Evolutionary conservation across 2,113 vertebrate species (phyloP).

Genomic region (Meriones unguiculatus): DNA sequence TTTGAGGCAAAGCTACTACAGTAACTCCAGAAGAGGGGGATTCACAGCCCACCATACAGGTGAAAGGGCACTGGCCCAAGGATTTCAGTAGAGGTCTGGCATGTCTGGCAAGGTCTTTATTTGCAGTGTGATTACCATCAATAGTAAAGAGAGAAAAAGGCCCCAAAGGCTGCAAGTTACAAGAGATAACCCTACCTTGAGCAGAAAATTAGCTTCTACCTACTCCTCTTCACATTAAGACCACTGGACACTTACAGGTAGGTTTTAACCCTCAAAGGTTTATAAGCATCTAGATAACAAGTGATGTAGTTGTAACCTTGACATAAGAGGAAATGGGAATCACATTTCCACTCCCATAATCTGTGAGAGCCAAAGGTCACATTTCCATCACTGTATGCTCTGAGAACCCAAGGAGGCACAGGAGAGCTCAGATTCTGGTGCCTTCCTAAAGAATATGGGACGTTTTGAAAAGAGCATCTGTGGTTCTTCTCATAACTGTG

Average conservation of each 20-base stretch:
- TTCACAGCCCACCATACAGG: background rate
- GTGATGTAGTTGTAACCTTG: background rate
- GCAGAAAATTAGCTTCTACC: background rate
- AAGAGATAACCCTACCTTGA: background rate
- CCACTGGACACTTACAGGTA: background rate
- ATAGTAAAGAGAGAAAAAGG: rapidly evolving
- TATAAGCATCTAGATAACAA: background rate
- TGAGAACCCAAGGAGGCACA: background rate
- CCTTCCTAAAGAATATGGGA: background rate
- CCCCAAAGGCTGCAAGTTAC: background rate
- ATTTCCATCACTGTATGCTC: rapidly evolving
- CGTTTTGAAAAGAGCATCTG: background rate
- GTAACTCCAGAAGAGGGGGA: background rate
- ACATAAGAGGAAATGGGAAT: background rate
- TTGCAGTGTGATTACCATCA: no score
- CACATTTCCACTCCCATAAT: rapidly evolving
- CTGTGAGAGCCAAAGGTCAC: background rate
- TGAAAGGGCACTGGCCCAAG: no score
- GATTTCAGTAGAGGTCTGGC: no score
- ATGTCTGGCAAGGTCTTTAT: background rate
- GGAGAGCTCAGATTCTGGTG: background rate
- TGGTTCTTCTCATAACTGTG: background rate
- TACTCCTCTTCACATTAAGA: background rate
- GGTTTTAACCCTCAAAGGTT: background rate
- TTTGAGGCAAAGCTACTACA: background rate